phyloP scores from a whole-genome alignment of 1,140 invertebrate species.

The Hyposmocoma kahamanoa region DNA sequence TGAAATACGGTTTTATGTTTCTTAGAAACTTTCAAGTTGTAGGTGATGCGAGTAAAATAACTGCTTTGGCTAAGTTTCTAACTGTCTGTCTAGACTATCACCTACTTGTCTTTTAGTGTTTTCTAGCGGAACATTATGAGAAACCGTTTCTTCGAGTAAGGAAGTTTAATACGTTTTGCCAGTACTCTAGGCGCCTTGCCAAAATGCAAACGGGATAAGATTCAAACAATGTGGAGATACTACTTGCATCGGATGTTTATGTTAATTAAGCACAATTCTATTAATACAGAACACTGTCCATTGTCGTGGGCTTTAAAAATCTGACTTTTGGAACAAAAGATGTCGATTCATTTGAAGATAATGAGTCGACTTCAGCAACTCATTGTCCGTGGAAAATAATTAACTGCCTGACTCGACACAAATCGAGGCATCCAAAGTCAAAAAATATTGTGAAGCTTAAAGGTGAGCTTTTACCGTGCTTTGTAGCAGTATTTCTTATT shows the following conservation, averaged over 20 bases:
- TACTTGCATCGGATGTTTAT: neutral
- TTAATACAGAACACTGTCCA: constrained; percentile 1
- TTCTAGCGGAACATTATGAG: constrained; percentile 18
- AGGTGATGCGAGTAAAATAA: constrained; percentile 22
- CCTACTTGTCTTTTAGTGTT: constrained; percentile 13
- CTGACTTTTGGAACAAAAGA: constrained; percentile 24
- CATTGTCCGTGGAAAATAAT: constrained; percentile 61
- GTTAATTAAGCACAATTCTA: neutral
- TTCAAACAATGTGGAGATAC: constrained; percentile 2
- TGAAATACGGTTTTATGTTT: constrained; percentile 19
- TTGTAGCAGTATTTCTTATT: neutral
- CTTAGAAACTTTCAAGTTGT: constrained; percentile 23
- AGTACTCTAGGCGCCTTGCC: constrained; percentile 19
- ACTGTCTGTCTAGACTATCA: neutral
- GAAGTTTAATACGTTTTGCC: constrained; percentile 21
- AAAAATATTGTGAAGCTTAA: constrained; percentile 10
- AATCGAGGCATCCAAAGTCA: constrained; percentile 29
- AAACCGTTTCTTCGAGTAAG: constrained; percentile 20
- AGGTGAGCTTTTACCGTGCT: neutral
- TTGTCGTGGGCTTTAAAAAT: constrained; percentile 19
- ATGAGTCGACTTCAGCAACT: constrained; percentile 47
- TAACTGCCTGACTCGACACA: constrained; percentile 59
- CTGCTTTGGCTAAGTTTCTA: constrained; percentile 2
- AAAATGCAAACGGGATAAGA: constrained; percentile 10
- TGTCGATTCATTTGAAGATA: constrained; percentile 40